Conservation (phyloP, 1,140 invertebrate genomes). For the Subanguina moxae region DNA sequence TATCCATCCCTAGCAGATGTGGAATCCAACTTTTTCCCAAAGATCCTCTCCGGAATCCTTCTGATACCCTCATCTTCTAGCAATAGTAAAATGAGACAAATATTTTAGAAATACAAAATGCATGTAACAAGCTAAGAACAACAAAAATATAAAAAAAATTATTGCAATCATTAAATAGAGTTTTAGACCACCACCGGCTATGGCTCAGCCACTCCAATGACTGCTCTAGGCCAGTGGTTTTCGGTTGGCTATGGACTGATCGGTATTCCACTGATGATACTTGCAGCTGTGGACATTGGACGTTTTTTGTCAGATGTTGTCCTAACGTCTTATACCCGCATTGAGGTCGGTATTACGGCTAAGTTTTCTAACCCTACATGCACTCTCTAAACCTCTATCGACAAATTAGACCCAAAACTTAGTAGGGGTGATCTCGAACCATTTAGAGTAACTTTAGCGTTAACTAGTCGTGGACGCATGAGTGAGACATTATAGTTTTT, state of each 20-base stretch:
- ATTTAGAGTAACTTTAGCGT: too few species aligned
- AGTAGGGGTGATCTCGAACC: neutral
- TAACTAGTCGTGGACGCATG: too few species aligned
- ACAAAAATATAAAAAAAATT: too few species aligned
- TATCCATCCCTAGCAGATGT: too few species aligned
- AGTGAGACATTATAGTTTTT: too few species aligned
- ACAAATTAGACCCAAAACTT: neutral
- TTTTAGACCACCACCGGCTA: conserved; percentile 63
- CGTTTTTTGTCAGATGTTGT: conserved; percentile 58
- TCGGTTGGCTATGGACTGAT: conserved; percentile 62
- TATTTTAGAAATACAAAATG: too few species aligned
- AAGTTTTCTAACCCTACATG: neutral
- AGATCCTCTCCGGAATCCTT: too few species aligned
- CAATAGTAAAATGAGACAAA: too few species aligned
- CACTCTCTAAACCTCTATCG: too few species aligned
- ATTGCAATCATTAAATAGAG: too few species aligned
- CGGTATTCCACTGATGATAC: conserved; percentile 62
- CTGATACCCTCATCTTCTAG: conserved; percentile 44
- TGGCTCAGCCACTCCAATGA: conserved; percentile 62
- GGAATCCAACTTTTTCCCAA: too few species aligned
- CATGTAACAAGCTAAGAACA: too few species aligned
- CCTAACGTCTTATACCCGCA: conserved; percentile 46
- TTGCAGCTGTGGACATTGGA: conserved; percentile 60
- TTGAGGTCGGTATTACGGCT: conserved; percentile 21
- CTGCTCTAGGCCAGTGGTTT: conserved; percentile 59